Evolutionary conservation across 2,113 vertebrate genomes (phyloP).

Genomic region (Gallinago jamesoni): DNA sequence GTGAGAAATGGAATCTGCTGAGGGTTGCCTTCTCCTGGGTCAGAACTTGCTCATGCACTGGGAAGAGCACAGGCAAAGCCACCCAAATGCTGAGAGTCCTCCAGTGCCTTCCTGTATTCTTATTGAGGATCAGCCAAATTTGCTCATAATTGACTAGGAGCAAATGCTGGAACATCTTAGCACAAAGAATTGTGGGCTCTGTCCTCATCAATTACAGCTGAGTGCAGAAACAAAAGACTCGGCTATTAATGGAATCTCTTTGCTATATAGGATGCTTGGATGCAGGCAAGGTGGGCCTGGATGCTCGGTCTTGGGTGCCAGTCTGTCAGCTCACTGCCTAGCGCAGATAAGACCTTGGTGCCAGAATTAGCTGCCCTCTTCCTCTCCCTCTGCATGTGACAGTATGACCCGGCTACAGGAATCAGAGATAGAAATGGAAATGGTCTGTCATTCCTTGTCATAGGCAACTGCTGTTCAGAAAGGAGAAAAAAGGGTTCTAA

Average conservation of each 20-base stretch:
- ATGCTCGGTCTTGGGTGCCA: neutral
- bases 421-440: slow-evolving; percentile 45
- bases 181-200: neutral
- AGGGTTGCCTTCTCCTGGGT: neutral
- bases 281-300: neutral
- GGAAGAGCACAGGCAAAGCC: neutral
- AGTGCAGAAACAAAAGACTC: neutral
- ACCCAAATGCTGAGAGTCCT: neutral
- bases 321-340: neutral
- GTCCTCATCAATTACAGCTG: neutral
- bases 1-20: neutral
- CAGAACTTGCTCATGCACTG: neutral
- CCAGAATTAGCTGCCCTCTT: neutral
- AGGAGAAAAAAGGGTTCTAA: slow-evolving; percentile 28
- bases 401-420: slow-evolving; percentile 13
- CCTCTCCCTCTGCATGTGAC: neutral
- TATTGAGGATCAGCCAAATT: neutral
- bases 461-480: slow-evolving; percentile 4
- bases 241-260: neutral
- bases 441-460: slow-evolving; percentile 39
- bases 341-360: neutral
- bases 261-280: neutral
- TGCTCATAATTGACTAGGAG: neutral
- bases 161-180: neutral
- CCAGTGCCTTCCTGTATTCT: neutral